Evolutionary conservation across 1,140 invertebrate species (phyloP).

Genomic region (Acyrthosiphon pisum): DNA sequence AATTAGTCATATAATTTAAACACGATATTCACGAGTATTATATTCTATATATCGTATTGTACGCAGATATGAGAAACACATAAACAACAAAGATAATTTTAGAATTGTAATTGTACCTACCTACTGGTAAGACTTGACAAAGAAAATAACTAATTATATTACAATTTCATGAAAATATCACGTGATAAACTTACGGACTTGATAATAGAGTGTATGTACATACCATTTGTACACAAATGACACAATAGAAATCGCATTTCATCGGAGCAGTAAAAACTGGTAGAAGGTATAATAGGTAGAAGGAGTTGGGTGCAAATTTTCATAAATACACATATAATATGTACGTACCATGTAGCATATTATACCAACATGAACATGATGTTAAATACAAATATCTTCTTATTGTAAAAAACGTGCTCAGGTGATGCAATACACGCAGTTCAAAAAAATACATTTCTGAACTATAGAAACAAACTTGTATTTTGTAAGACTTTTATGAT

Average conservation of each 20-base stretch:
- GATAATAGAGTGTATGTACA: not conserved
- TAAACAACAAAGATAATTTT: too few relatives aligned
- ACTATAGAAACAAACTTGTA: not conserved
- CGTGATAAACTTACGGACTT: not conserved
- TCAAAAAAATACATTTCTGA: not conserved
- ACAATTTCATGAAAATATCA: not conserved
- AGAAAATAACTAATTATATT: not conserved
- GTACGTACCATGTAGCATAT: not conserved
- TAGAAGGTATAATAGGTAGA: not conserved
- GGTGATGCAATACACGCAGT: not conserved
- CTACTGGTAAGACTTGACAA: not conserved
- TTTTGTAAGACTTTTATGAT: too few relatives aligned
- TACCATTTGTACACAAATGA: not conserved
- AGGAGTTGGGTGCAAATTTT: not conserved
- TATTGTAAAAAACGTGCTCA: not conserved
- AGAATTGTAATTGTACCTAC: not conserved
- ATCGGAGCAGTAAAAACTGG: not conserved
- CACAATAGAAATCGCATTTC: not conserved
- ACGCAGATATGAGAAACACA: too few relatives aligned
- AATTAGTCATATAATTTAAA: too few relatives aligned
- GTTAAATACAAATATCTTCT: not conserved
- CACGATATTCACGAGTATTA: too few relatives aligned
- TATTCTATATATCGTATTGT: too few relatives aligned
- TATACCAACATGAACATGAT: not conserved
- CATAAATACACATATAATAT: not conserved